phyloP scores from a whole-genome alignment of 2,888 invertebrate species.

The Melieria omissa region DNA sequence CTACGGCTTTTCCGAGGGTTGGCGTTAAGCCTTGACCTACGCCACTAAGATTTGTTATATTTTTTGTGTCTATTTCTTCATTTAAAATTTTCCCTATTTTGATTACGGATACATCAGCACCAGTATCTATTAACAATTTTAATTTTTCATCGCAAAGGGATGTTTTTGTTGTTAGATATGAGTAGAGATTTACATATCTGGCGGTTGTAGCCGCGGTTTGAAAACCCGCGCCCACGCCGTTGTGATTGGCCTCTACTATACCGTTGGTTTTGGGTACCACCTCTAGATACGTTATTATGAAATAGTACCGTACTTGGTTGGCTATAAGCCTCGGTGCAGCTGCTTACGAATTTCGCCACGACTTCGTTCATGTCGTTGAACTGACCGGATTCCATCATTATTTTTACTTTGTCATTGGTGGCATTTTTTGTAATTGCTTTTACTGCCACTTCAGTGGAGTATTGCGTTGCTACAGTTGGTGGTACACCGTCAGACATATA shows the following conservation, averaged over 20 bases:
- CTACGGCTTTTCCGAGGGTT: not conserved
- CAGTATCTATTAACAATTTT: not conserved
- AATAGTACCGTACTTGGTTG: not conserved
- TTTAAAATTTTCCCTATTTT: not conserved
- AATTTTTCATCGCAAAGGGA: not conserved
- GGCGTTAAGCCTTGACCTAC: not conserved
- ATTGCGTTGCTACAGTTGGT: not conserved
- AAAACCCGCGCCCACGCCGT: not conserved
- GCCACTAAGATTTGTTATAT: constrained; percentile 2
- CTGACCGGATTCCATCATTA: not conserved
- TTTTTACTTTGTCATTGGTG: constrained; percentile 4
- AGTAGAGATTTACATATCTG: not conserved
- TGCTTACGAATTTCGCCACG: constrained; percentile 3
- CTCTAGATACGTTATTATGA: not conserved
- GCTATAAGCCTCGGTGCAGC: not conserved
- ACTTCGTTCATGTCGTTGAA: constrained; percentile 15
- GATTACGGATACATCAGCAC: not conserved
- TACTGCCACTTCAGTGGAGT: not conserved
- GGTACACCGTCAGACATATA: constrained; percentile 2
- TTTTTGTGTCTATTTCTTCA: not conserved
- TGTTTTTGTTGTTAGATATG: not conserved
- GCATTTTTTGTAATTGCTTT: not conserved
- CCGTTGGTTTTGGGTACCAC: not conserved
- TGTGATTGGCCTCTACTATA: not conserved
- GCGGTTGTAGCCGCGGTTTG: too few species aligned